A percentile compares a stretch with the other conserved stretches of the same genome.
Evolutionary conservation across 2,888 invertebrate genomes (phyloP).

Genomic region (Lasioglossum leucozonium): DNA sequence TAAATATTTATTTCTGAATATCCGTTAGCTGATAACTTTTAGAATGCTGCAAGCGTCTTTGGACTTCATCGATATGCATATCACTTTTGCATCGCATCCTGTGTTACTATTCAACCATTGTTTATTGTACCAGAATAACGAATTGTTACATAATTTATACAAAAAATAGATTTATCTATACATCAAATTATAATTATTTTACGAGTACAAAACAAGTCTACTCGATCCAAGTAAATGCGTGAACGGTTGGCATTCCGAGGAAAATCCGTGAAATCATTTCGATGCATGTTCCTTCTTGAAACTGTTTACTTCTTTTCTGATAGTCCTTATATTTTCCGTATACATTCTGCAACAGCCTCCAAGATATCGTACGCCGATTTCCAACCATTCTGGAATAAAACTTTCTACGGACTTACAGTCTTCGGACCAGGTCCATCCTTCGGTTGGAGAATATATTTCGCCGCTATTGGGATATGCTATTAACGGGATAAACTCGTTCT

Average conservation of each 20-base stretch:
- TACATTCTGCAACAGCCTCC: constrained; percentile 97
- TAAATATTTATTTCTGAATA: not conserved
- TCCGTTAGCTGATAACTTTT: not conserved
- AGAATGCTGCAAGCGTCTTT: not conserved
- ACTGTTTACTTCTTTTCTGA: constrained; percentile 87
- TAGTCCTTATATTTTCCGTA: constrained; percentile 91
- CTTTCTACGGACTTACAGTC: constrained; percentile 89
- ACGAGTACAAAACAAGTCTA: not conserved
- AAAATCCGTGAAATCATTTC: constrained; percentile 6
- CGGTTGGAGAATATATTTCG: constrained; percentile 89
- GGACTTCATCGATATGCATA: not conserved
- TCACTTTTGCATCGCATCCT: not conserved
- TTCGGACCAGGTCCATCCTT: constrained; percentile 86
- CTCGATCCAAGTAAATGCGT: not conserved
- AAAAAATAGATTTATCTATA: not conserved
- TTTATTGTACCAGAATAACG: not conserved
- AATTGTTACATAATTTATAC: not conserved
- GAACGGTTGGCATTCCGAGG: not conserved
- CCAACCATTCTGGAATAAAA: constrained; percentile 92
- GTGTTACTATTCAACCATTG: not conserved
- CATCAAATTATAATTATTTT: not conserved
- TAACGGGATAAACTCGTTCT: constrained; percentile 88
- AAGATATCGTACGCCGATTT: constrained; percentile 92
- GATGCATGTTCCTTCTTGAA: constrained; percentile 59
- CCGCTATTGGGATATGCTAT: constrained; percentile 98